Percentiles rank a stretch among this genome's conserved stretches.
phyloP scores from a whole-genome alignment of 2,888 invertebrate genomes.

The Scaptomyza cyrtandrae region DNA sequence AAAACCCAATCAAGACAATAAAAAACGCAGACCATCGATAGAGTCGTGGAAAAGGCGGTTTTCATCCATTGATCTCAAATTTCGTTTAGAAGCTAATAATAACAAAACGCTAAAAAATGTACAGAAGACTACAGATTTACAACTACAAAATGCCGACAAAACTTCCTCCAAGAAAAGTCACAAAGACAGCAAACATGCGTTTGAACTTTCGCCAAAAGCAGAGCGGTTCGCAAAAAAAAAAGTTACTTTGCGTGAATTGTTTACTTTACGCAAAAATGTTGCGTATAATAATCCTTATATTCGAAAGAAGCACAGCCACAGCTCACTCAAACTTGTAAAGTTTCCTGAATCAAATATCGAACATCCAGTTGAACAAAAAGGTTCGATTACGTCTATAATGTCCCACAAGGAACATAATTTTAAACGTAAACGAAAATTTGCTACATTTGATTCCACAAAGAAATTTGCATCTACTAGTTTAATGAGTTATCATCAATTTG shows the following conservation, averaged over 20 bases:
- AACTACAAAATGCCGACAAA: neutral
- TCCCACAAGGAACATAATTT: neutral
- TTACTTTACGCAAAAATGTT: neutral
- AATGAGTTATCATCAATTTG: neutral
- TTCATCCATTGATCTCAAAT: neutral
- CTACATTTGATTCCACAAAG: no score
- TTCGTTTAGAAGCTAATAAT: no score
- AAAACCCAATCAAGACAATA: neutral
- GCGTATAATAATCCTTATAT: slow-evolving; percentile 24
- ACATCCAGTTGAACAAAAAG: neutral
- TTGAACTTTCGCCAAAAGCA: neutral
- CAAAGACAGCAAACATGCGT: neutral
- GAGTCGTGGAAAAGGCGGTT: neutral
- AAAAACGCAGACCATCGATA: neutral
- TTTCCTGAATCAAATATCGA: neutral
- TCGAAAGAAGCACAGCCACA: neutral
- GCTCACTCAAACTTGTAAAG: neutral
- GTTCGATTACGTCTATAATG: neutral
- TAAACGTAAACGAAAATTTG: neutral
- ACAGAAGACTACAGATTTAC: no score
- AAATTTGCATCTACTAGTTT: neutral
- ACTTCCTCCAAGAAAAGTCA: neutral
- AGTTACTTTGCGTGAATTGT: neutral
- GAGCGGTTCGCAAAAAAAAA: neutral
- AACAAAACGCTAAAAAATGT: neutral